phyloP scores from a whole-genome alignment of 2,888 invertebrate genomes.

The Papilio gigon region DNA sequence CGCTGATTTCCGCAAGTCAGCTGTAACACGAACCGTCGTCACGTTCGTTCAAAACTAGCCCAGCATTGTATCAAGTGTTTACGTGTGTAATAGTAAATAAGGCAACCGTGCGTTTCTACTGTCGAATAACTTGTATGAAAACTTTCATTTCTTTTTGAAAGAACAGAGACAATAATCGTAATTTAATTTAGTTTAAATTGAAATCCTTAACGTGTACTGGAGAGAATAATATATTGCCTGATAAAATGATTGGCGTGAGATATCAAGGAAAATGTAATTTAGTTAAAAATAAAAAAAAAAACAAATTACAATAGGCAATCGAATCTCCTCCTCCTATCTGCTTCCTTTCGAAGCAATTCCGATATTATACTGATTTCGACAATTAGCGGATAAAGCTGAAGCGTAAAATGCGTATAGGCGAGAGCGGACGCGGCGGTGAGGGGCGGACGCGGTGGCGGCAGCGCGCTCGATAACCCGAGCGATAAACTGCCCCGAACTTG shows the following conservation, averaged over 20 bases:
- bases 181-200: no score
- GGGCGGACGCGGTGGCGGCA: neutral
- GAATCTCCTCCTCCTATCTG: no score
- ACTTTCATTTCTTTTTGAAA: neutral
- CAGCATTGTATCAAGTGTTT: neutral
- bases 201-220: no score
- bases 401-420: neutral
- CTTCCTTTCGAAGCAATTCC: no score
- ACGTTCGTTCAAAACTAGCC: neutral
- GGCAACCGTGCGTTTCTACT: neutral
- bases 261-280: no score
- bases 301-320: no score
- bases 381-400: neutral
- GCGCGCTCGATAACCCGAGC: conserved; percentile 29
- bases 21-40: neutral
- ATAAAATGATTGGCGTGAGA: no score
- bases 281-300: no score
- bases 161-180: neutral
- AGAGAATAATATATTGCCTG: no score
- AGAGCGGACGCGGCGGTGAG: neutral
- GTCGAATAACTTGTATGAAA: neutral
- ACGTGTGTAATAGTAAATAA: conserved; percentile 1
- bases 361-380: neutral
- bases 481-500: conserved; percentile 37
- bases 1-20: conserved; percentile 8